phyloP scores from a whole-genome alignment of 2,113 vertebrate species.

The Rostratula benghalensis region DNA sequence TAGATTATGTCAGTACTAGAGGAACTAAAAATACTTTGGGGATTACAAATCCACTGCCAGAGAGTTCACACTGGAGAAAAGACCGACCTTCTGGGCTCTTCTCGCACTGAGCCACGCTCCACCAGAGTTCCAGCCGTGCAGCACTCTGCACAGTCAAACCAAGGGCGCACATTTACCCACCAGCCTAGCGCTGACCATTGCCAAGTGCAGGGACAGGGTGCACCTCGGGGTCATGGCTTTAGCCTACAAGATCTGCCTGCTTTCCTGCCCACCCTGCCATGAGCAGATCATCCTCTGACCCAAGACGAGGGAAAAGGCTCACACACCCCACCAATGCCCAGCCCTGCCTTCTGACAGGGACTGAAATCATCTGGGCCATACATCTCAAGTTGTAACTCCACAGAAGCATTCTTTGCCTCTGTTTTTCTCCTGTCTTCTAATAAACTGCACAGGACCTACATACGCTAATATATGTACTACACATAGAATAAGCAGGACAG shows the following conservation, averaged over 20 bases:
- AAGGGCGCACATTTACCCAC: no score
- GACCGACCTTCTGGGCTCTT: not conserved
- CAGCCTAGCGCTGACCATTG: not conserved
- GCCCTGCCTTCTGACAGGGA: not conserved
- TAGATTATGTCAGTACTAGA: not conserved
- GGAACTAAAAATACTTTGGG: not conserved
- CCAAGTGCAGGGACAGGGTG: accelerated
- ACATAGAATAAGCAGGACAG: not conserved
- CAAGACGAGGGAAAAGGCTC: accelerated
- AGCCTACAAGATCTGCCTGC: accelerated
- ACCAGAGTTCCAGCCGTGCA: not conserved
- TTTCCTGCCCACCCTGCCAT: accelerated
- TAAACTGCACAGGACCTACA: not conserved
- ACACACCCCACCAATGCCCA: accelerated
- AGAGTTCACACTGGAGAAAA: not conserved
- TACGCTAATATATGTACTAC: not conserved
- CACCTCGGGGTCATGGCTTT: not conserved
- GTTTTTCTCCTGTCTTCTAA: not conserved
- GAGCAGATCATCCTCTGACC: not conserved
- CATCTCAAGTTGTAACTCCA: not conserved
- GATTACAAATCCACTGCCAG: not conserved
- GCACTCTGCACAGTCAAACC: not conserved
- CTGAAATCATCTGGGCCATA: not conserved
- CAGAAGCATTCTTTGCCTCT: not conserved
- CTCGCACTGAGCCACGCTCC: not conserved